A percentile compares a stretch with the other conserved stretches of the same genome.
These are phyloP conservation scores for Trachelipus rathkii DNA, from an alignment of 1,140 invertebrate genomes.

Conservation along the genomic window DNA sequence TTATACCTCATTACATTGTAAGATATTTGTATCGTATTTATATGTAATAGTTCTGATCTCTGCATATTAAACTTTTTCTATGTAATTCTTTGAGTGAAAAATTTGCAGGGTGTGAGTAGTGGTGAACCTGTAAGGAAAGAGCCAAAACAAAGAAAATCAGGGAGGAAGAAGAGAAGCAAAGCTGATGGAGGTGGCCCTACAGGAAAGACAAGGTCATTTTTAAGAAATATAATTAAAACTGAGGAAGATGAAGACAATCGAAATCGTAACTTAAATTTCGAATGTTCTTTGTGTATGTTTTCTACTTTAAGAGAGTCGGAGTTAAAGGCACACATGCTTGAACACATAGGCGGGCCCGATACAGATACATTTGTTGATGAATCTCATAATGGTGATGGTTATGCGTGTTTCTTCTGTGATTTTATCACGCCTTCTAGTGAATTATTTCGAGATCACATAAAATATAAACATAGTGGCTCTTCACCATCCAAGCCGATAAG, in stretches of 20 bases:
- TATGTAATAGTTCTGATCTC: no score
- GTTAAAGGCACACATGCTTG: neutral
- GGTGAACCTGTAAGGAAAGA: neutral
- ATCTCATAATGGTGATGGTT: neutral
- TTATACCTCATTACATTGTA: no score
- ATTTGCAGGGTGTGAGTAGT: no score
- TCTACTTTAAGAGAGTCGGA: neutral
- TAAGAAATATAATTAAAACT: neutral
- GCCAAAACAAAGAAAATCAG: neutral
- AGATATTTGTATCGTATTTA: no score
- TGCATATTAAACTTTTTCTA: no score
- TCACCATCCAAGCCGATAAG: neutral
- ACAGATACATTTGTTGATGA: neutral
- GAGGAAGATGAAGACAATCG: neutral
- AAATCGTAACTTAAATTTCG: neutral
- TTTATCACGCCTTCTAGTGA: neutral
- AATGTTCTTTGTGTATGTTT: slow-evolving; percentile 7
- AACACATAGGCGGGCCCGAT: neutral
- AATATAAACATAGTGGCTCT: neutral
- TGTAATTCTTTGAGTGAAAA: no score
- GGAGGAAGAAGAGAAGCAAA: neutral
- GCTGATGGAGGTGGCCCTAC: no score
- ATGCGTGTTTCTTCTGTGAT: neutral
- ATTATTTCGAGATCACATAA: neutral
- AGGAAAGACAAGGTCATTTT: no score